Evolutionary conservation across 2,113 vertebrate genomes (phyloP), one percentile per base, ranked within the genome.

Genomic region (Sphaerodactylus townsendi): DNA sequence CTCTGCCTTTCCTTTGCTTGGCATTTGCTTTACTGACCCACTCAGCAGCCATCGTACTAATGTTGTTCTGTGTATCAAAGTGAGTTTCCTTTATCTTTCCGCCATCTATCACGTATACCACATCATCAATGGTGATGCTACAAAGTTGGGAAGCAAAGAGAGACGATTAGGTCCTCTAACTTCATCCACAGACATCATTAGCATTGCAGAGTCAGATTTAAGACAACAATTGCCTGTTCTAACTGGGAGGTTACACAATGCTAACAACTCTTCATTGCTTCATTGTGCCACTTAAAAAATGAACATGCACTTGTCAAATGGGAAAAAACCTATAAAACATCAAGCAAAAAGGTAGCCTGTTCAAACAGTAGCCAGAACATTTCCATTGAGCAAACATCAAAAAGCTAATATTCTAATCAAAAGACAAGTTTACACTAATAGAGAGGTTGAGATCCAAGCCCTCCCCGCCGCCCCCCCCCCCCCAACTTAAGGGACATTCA

Each of bases 91-190:
- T 99, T 83, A 99, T 99, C 86, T 99, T 99, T 3, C 99, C 98
- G 83, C 98, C 98, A 41, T 99, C 98, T 80, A 99, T 99, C 81
- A 99, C 98, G 17, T 95, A 98, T 66, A 99, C 98, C 0, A 99
- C 97, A 28, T 99, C 99, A 87, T 99, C 99, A 87, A 99, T 99
- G 35, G 99, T 99, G 93, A 99, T 99, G 92, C 99, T 99, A 95
- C 83, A 37, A 68, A 79, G 48, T 46, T 48, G 15, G 35, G 30
- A 84, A 48, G 35, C 84, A 76, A 35, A 87, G 82, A 84, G 64
- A 90, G 77, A 5, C 35, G 0, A 21, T 80, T 50, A 75, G 19
- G 10, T 73, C 70, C 76, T 39, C 19, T 28, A 33, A 62, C 25
- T 70, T 77, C 73, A 59, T 28, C 59, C 17, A 62, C 66, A 46